phyloP scores from a whole-genome alignment of 2,888 invertebrate species.

The Anticlea derivata region DNA sequence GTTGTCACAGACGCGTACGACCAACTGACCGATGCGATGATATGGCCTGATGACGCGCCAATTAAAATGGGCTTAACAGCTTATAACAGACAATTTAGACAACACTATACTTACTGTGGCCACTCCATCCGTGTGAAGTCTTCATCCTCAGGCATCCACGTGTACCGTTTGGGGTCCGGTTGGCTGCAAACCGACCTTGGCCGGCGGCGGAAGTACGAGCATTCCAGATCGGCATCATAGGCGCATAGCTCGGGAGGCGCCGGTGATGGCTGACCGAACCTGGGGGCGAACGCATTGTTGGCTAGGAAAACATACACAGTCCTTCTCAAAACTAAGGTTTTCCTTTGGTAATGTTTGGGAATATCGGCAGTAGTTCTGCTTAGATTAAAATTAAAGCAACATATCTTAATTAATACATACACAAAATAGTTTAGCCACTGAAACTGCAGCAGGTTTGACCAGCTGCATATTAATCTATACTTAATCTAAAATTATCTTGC shows the following conservation, averaged over 20 bases:
- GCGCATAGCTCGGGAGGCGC: slow-evolving; percentile 85
- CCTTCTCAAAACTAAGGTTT: slow-evolving; percentile 26
- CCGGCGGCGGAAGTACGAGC: slow-evolving; percentile 91
- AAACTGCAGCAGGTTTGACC: too few relatives aligned
- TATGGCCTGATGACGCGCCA: too few relatives aligned
- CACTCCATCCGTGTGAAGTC: slow-evolving; percentile 88
- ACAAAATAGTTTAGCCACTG: neutral
- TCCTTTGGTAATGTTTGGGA: neutral
- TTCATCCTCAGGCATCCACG: slow-evolving; percentile 91
- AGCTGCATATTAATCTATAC: too few relatives aligned
- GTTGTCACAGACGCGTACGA: too few relatives aligned
- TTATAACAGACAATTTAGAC: too few relatives aligned
- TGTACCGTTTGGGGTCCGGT: slow-evolving; percentile 89
- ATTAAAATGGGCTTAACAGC: too few relatives aligned
- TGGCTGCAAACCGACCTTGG: slow-evolving; percentile 89
- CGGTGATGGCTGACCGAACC: slow-evolving; percentile 85
- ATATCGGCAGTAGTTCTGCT: neutral
- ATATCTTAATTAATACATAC: too few relatives aligned
- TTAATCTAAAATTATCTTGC: too few relatives aligned
- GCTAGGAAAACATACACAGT: slow-evolving; percentile 31
- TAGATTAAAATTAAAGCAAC: too few relatives aligned
- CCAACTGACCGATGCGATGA: too few relatives aligned
- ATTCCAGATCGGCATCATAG: slow-evolving; percentile 89
- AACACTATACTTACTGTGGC: slow-evolving; percentile 79
- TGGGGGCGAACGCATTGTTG: slow-evolving; percentile 40